These are phyloP conservation scores for Mythimna pallens DNA, from an alignment of 2,888 invertebrate genomes.

Conservation along the genomic window DNA sequence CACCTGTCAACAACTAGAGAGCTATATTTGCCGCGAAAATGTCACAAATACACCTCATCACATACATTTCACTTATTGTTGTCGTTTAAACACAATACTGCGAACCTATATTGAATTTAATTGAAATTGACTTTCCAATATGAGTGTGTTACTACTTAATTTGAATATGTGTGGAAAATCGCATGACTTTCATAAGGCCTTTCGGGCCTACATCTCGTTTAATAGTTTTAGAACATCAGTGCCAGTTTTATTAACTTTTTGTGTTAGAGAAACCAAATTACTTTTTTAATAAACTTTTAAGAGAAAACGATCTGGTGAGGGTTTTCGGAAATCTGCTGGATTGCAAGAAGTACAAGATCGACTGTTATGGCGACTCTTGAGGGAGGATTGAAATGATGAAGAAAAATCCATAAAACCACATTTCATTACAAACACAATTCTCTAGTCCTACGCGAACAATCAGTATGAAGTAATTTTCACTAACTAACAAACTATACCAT, in stretches of 20 bases:
- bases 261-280: not conserved
- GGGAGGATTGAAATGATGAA: too few relatives aligned
- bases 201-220: not conserved
- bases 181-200: slow-evolving; percentile 4
- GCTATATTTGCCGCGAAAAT: slow-evolving; percentile 46
- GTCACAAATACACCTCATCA: slow-evolving; percentile 39
- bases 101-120: slow-evolving; percentile 38
- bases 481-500: not conserved
- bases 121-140: slow-evolving; percentile 58
- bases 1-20: slow-evolving; percentile 56
- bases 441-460: not conserved
- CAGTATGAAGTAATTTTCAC: not conserved
- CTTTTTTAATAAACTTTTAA: not conserved
- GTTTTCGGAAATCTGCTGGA: too few relatives aligned
- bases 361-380: too few relatives aligned
- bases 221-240: not conserved
- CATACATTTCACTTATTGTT: slow-evolving; percentile 43
- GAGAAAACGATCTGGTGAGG: not conserved
- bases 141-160: slow-evolving; percentile 19
- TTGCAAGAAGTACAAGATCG: too few relatives aligned
- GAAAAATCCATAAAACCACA: not conserved
- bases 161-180: slow-evolving; percentile 47
- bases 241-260: slow-evolving; percentile 1
- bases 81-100: slow-evolving; percentile 49
- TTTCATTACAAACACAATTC: not conserved